Base-by-base conservation (phyloP, 2,797 vertebrate genomes). In the Sorex maritimensis region DNA sequence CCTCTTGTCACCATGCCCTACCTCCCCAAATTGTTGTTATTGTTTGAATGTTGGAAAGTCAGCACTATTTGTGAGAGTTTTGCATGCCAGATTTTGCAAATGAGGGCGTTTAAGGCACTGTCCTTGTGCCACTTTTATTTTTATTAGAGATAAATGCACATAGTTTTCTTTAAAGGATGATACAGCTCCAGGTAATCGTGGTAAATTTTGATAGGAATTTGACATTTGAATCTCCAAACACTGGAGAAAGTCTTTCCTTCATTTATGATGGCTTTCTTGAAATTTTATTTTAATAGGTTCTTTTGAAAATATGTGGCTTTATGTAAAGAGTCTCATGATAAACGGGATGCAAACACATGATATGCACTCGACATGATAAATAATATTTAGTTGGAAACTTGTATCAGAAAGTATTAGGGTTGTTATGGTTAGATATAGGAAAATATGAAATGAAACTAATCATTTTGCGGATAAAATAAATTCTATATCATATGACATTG, bases 11-110 rank as follows among this genome's bases (percentile, higher is more conserved):
- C 52, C 41, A 72, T 19, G 52, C 26, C 14, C 71, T 19, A 81
- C 26, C 41, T 41, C 69, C 41, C 10, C 65, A 26, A 67, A 67
- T 67, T 67, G 28, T 61, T 19, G 21, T 61, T 61, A 61, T 61
- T 61, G 17, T 58, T 61, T 61, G 83, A 79, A 95, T 72, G 17
- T 61, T 80, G 69, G 84, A 86, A 61, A 88, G 65, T 81, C 61
- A 80, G 6, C 15, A 77, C 26, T 74, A 55, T 74, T 95, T 28
- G 24, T 44, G 90, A 77, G n/a, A 11, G 14, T 68, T 67, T 92
- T 93, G 94, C 96, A 97, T 95, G 97, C 92, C 88, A 94, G 95
- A 90, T 80, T 95, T 96, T 97, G 94, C 79, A 94, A 92, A 94
- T 75, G 68, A 90, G 28, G 24, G 46, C 49, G 41, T 1, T 26